Conservation (phyloP, 2,888 invertebrate species). For the Pinctada fucata region DNA sequence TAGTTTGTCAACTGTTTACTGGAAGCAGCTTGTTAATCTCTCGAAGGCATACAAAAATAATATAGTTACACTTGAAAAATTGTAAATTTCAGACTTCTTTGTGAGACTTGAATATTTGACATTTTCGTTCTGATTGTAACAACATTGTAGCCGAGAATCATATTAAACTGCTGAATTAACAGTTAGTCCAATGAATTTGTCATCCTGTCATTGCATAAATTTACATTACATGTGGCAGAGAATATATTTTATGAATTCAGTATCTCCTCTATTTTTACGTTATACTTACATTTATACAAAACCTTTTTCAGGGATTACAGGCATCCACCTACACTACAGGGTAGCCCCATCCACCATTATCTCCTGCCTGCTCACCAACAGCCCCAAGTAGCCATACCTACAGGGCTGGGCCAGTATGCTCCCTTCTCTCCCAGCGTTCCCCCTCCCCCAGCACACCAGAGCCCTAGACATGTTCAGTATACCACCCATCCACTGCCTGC, state of each 20-base stretch:
- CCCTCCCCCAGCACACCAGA: slow-evolving; percentile 88
- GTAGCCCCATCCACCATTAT: slow-evolving; percentile 73
- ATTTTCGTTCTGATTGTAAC: too few relatives aligned
- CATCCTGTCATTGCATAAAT: too few relatives aligned
- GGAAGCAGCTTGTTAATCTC: background rate
- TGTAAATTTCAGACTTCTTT: too few relatives aligned
- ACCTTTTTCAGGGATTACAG: slow-evolving; percentile 79
- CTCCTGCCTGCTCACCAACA: slow-evolving; percentile 75
- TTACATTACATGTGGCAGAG: too few relatives aligned
- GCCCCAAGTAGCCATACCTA: slow-evolving; percentile 67
- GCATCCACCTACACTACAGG: slow-evolving; percentile 77
- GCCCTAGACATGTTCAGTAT: slow-evolving; percentile 81
- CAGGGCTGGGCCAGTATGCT: slow-evolving; percentile 67
- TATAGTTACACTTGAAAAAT: background rate
- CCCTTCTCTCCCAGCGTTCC: slow-evolving; percentile 79
- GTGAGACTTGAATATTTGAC: too few relatives aligned
- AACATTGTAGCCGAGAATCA: too few relatives aligned
- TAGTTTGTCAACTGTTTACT: background rate
- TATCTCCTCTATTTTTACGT: too few relatives aligned
- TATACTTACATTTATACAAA: too few relatives aligned
- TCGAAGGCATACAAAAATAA: background rate
- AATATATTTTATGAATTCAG: too few relatives aligned
- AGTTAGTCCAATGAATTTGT: too few relatives aligned
- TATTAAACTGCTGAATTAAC: too few relatives aligned
- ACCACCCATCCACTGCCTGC: slow-evolving; percentile 88